Base-by-base conservation (phyloP, 2,888 invertebrate genomes). In the Lithophane socia region DNA sequence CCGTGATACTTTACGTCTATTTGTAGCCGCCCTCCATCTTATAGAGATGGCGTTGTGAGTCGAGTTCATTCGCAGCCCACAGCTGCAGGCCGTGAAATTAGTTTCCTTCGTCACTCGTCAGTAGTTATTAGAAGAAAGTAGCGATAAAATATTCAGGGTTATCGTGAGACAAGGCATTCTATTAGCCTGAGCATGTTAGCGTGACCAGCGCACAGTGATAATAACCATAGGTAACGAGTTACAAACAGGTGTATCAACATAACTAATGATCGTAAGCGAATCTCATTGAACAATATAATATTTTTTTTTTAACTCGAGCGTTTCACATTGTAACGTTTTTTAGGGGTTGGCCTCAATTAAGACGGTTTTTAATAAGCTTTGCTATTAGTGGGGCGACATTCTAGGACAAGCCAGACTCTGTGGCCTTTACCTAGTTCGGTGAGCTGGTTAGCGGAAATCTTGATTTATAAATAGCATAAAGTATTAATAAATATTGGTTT, bases 101-200 rank as follows among this genome's bases (percentile, higher is more conserved):
- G 89, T 83, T 93, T 52, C n/a, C 93, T 58, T 66, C 91, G 75
- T 82, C 82, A 83, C 29, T 67, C 93, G 94, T 94, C 93, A 94
- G 79, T 69, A 81, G 86, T 90, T 87, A 88, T 86, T 87, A 82
- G 87, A 89, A 86, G 91, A 90, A 90, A 90, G 91, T 81, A 80
- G 87, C 79, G 87, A 92, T 94, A 86, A 94, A 94, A 91, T 92
- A 94, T 95, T 95, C 92, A 93, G 86, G 89, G 89, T 83, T 92
- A 89, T 86, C 86, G 89, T 88, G 88, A 93, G 92, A 93, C 90
- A 87, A 89, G 90, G 82, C 85, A 90, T 90, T 91, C 90, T 88
- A 91, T 92, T 93, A 92, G 92, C 92, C 92, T 91, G 92, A 90
- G 86, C 86, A 87, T 80, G 86, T 80, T 82, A 87, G 88, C 91